Percentiles rank a stretch among this genome's conserved stretches.
phyloP scores from a whole-genome alignment of 1,140 invertebrate species.

The Hylyphantes graminicola region DNA sequence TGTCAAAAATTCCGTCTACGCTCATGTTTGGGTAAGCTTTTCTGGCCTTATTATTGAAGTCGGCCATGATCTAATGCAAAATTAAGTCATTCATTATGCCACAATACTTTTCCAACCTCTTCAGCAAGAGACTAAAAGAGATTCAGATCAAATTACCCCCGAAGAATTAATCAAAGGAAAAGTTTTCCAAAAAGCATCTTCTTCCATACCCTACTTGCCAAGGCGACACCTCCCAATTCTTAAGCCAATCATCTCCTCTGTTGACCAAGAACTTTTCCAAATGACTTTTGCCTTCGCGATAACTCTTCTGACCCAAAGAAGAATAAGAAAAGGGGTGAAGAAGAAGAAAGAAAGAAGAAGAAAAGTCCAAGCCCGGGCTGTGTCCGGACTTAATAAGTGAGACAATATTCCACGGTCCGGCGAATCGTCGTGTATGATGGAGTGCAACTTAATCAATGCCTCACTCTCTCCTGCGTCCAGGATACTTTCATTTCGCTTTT shows the following conservation, averaged over 20 bases:
- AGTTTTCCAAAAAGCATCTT: slow-evolving; percentile 21
- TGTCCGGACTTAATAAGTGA: slow-evolving; percentile 57
- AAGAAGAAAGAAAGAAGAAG: not conserved
- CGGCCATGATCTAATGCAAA: no score
- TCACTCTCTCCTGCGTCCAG: not conserved
- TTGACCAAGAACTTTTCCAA: slow-evolving; percentile 49
- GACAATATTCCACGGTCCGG: slow-evolving; percentile 51
- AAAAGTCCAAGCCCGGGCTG: slow-evolving; percentile 33
- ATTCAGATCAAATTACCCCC: not conserved
- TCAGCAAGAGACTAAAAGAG: no score
- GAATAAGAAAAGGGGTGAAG: not conserved
- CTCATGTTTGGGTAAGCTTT: no score
- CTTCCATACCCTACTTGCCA: not conserved
- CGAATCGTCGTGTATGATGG: slow-evolving; percentile 39
- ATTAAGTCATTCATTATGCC: no score
- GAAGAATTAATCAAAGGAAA: slow-evolving; percentile 1
- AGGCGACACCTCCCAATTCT: slow-evolving; percentile 1
- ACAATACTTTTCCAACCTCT: no score
- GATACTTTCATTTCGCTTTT: slow-evolving; percentile 42
- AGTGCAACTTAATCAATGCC: slow-evolving; percentile 56
- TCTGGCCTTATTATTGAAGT: no score
- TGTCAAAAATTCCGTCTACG: no score
- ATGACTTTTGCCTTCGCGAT: slow-evolving; percentile 45
- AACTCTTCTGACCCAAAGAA: slow-evolving; percentile 17
- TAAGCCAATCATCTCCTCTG: slow-evolving; percentile 53